Evolutionary conservation across 2,797 vertebrate species (phyloP).

Genomic region (Parambassis ranga): DNA sequence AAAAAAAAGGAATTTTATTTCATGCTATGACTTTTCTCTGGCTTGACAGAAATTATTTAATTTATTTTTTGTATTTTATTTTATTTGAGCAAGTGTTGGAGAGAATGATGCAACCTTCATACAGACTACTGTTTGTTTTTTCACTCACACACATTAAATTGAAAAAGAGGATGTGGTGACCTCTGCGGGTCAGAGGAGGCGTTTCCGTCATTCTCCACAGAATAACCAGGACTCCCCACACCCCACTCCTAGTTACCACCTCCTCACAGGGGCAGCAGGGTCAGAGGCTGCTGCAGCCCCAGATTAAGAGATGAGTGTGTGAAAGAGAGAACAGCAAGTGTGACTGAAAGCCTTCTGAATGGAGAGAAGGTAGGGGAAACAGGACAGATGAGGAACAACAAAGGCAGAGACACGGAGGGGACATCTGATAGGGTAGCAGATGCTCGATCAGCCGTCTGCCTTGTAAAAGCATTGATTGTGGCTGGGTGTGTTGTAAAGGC

Average conservation of each 20-base stretch:
- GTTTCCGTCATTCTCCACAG: not conserved
- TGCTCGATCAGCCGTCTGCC: slow-evolving; percentile 16
- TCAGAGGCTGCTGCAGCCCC: not conserved
- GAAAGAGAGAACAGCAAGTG: no score
- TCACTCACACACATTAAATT: no score
- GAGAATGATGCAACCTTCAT: no score
- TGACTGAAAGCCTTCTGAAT: not conserved
- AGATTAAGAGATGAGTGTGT: no score
- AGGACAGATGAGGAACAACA: not conserved
- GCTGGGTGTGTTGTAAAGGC: not conserved
- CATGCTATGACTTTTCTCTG: no score
- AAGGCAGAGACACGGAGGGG: not conserved
- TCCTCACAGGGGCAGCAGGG: not conserved
- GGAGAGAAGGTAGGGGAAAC: not conserved
- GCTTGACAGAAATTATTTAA: no score
- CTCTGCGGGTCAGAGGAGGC: slow-evolving; percentile 9
- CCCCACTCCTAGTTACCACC: no score
- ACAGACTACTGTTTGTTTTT: no score
- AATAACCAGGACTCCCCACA: no score
- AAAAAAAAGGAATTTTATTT: not conserved
- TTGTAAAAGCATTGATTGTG: slow-evolving; percentile 27
- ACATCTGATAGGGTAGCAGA: slow-evolving; percentile 33
- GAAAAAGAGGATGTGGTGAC: not conserved
- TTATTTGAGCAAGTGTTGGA: no score
- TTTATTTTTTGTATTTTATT: no score